These are phyloP conservation scores for Diprion similis DNA, from an alignment of 1,140 invertebrate genomes.

Conservation along the genomic window DNA sequence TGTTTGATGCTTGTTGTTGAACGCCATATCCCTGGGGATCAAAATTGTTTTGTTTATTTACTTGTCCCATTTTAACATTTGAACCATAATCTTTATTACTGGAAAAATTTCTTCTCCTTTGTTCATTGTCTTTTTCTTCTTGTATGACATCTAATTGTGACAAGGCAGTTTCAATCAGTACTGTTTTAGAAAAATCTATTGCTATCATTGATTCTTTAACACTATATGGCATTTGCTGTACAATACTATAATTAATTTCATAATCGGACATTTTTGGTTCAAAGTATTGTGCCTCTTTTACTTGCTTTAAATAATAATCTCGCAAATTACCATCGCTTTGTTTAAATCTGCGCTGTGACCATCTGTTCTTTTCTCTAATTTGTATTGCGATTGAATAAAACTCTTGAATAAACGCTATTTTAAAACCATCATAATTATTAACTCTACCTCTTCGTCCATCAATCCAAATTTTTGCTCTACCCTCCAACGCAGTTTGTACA, in stretches of 20 bases:
- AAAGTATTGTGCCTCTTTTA: slow-evolving; percentile 23
- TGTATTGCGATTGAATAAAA: slow-evolving; percentile 25
- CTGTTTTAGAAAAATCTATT: slow-evolving; percentile 18
- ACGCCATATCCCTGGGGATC: too few relatives aligned
- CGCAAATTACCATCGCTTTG: slow-evolving; percentile 19
- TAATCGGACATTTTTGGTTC: slow-evolving; percentile 19
- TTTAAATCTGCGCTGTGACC: slow-evolving; percentile 14
- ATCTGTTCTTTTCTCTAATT: slow-evolving; percentile 22
- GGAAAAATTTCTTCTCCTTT: background rate
- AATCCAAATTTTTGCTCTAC: slow-evolving; percentile 1
- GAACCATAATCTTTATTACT: background rate
- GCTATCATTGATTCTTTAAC: slow-evolving; percentile 20
- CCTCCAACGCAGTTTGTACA: background rate
- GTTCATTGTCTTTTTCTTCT: background rate
- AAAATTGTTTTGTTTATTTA: too few relatives aligned
- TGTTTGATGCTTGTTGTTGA: too few relatives aligned
- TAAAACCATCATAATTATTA: slow-evolving; percentile 14
- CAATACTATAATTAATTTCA: slow-evolving; percentile 25
- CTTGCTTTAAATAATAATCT: slow-evolving; percentile 23
- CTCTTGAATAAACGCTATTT: slow-evolving; percentile 20
- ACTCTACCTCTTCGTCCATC: background rate
- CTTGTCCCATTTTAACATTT: background rate
- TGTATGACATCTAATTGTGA: slow-evolving; percentile 13
- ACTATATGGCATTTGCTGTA: slow-evolving; percentile 26
- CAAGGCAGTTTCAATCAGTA: too few relatives aligned